Conservation (phyloP, 2,113 vertebrate species). For the Chaetura pelagica region DNA sequence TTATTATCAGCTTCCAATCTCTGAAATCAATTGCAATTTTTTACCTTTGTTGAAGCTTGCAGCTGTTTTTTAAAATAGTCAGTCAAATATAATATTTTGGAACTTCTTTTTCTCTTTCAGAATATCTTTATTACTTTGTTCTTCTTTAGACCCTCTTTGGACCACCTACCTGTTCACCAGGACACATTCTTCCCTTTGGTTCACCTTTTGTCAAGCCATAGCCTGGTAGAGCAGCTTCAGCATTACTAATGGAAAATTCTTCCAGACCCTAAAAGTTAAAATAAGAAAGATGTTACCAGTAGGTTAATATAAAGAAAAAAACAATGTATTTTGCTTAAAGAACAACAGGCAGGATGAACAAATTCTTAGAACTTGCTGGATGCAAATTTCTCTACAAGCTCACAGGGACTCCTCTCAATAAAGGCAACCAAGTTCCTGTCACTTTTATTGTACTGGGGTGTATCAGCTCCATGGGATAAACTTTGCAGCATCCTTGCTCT, state of each 20-base stretch:
- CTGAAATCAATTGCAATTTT: not conserved
- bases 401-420: not conserved
- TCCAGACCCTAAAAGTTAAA: not conserved
- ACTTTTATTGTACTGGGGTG: not conserved
- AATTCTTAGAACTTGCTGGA: rapidly evolving
- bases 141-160: not conserved
- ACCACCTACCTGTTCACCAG: not conserved
- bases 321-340: not conserved
- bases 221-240: not conserved
- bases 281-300: not conserved
- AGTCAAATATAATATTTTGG: not conserved
- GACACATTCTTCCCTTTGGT: not conserved
- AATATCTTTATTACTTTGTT: not conserved
- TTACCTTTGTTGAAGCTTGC: not conserved
- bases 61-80: not conserved
- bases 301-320: not conserved
- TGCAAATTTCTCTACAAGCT: not conserved
- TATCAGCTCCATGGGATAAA: not conserved
- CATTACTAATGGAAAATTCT: rapidly evolving
- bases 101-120: not conserved
- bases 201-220: not conserved
- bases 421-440: not conserved
- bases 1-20: not conserved
- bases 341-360: not conserved
- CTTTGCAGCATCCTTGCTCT: not conserved